Percentiles rank a stretch among this genome's conserved stretches.
Conservation (phyloP, 1,140 invertebrate genomes). For the Paraescarpia echinospica region DNA sequence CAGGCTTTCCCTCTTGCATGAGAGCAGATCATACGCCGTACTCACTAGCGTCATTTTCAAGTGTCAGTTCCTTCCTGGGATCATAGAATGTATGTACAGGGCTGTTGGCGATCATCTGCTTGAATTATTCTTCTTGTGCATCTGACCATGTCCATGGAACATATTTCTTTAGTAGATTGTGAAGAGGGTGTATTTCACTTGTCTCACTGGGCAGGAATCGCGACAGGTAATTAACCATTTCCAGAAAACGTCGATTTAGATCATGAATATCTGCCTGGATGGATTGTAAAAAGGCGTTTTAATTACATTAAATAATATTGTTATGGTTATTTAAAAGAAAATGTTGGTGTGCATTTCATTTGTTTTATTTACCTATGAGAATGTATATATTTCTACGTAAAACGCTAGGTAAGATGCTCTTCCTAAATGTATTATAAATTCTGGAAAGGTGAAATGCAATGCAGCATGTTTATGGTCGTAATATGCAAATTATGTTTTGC, state of each 20-base stretch:
- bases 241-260: slow-evolving; percentile 36
- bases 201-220: slow-evolving; percentile 33
- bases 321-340: no score
- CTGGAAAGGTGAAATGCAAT: no score
- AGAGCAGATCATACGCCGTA: slow-evolving; percentile 13
- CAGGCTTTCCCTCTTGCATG: slow-evolving; percentile 13
- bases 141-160: slow-evolving; percentile 27
- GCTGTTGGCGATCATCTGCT: slow-evolving; percentile 32
- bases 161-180: slow-evolving; percentile 16
- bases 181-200: background rate
- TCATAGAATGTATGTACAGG: slow-evolving; percentile 28
- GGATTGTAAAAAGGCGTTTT: no score
- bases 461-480: no score
- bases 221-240: slow-evolving; percentile 38
- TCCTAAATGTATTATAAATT: no score
- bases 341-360: no score
- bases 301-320: no score
- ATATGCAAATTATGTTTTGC: no score
- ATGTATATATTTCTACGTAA: no score
- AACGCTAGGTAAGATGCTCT: no score
- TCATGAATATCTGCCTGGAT: no score
- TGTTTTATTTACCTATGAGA: no score
- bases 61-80: slow-evolving; percentile 8
- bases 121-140: slow-evolving; percentile 29
- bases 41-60: slow-evolving; percentile 20